Percentiles rank a stretch among this genome's conserved stretches.
Conservation (phyloP, 2,888 invertebrate species). For the Dermolepida albohirtum region DNA sequence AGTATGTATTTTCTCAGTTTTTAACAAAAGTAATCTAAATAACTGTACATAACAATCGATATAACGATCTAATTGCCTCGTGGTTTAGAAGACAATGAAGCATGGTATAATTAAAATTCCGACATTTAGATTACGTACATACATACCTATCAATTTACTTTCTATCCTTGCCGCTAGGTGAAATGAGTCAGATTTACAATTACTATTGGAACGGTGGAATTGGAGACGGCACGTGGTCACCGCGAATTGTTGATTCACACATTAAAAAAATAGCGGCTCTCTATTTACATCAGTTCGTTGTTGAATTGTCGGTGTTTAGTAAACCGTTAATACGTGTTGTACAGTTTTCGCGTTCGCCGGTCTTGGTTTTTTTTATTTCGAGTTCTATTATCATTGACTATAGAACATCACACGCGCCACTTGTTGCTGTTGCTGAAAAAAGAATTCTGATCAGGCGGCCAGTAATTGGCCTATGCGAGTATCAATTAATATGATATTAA, state of each 20-base stretch:
- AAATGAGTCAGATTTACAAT: constrained; percentile 23
- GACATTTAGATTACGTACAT: constrained; percentile 15
- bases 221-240: neutral
- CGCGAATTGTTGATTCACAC: neutral
- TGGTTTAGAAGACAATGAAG: constrained; percentile 29
- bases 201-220: neutral
- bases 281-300: neutral
- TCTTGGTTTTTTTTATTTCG: constrained; percentile 7
- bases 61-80: constrained; percentile 30
- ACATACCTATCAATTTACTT: constrained; percentile 17
- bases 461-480: no score
- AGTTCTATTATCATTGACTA: neutral
- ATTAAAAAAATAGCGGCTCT: no score
- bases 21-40: constrained; percentile 19
- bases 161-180: constrained; percentile 36
- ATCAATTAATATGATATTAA: no score
- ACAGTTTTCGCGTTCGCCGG: constrained; percentile 28
- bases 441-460: neutral
- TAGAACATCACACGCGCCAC: constrained; percentile 18
- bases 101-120: constrained; percentile 32
- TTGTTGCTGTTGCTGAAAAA: neutral
- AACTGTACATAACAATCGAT: constrained; percentile 22
- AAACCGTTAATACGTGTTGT: constrained; percentile 37
- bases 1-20: no score
- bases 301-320: constrained; percentile 35